Evolutionary conservation across 2,888 invertebrate species (phyloP).

Genomic region (Tetranychus truncatus): DNA sequence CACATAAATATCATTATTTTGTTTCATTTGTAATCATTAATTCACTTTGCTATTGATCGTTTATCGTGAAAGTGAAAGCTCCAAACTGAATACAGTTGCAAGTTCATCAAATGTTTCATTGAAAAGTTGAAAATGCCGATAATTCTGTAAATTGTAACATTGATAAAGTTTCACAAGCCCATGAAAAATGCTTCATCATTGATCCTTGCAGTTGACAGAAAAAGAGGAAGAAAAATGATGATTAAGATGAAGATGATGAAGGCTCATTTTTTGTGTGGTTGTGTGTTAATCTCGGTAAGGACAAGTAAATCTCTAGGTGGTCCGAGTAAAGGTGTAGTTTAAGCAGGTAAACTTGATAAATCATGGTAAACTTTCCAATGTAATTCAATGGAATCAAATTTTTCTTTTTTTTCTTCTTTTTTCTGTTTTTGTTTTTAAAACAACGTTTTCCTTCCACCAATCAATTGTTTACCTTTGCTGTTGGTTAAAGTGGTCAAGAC

Average conservation of each 20-base stretch:
- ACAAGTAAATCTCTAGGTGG: constrained; percentile 1
- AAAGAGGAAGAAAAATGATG: neutral
- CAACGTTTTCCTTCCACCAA: too few relatives aligned
- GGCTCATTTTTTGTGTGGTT: neutral
- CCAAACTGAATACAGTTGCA: too few relatives aligned
- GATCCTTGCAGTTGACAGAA: neutral
- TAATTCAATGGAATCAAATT: neutral
- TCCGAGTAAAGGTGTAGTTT: neutral
- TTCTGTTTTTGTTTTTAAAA: too few relatives aligned
- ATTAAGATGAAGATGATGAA: neutral
- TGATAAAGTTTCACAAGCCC: neutral
- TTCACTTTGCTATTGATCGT: too few relatives aligned
- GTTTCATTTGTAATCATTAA: too few relatives aligned
- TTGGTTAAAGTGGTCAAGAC: too few relatives aligned
- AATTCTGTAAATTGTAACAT: neutral
- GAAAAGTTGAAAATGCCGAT: too few relatives aligned
- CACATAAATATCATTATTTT: too few relatives aligned
- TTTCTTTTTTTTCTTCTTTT: too few relatives aligned
- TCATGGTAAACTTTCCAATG: neutral
- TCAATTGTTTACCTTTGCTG: too few relatives aligned
- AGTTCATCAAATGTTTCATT: too few relatives aligned
- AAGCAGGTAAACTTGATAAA: neutral
- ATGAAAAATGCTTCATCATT: neutral
- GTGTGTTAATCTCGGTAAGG: neutral
- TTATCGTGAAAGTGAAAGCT: too few relatives aligned